Conservation (phyloP, 2,113 vertebrate species). For the Spea bombifrons region DNA sequence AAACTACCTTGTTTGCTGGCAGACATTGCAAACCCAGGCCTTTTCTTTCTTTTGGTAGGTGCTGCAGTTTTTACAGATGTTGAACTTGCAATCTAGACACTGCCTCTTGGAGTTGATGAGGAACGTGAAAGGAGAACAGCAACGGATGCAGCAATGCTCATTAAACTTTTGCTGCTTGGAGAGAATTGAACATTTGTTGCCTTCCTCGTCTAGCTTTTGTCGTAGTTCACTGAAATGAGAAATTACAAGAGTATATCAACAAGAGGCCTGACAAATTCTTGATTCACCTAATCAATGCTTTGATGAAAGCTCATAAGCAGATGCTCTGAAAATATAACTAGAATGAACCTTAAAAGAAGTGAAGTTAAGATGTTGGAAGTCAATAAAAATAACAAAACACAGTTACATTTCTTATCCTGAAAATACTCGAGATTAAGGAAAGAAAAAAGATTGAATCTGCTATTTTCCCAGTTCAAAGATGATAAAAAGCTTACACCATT, state of each 20-base stretch:
- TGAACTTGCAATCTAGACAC: slow-evolving; percentile 90
- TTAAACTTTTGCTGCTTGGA: slow-evolving; percentile 90
- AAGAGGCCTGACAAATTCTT: not conserved
- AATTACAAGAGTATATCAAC: not conserved
- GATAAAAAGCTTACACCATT: no score
- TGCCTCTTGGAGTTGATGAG: slow-evolving; percentile 87
- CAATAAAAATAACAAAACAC: no score
- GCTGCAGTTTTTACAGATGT: slow-evolving; percentile 91
- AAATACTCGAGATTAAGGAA: no score
- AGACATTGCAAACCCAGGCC: slow-evolving; percentile 84
- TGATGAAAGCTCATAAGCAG: no score
- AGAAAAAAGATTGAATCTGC: no score
- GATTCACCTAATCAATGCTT: no score
- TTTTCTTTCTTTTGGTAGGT: slow-evolving; percentile 83
- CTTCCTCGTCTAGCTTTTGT: slow-evolving; percentile 91
- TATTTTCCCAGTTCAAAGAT: no score
- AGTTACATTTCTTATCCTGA: no score
- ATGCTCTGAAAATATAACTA: no score
- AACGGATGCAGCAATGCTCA: slow-evolving; percentile 94
- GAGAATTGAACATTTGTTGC: slow-evolving; percentile 89
- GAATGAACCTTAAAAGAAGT: no score
- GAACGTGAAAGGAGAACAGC: slow-evolving; percentile 91
- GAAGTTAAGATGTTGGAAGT: no score
- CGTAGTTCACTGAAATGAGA: slow-evolving; percentile 82
- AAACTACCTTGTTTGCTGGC: slow-evolving; percentile 87